Evolutionary conservation across 2,888 invertebrate species (phyloP).

Genomic region (Tiliacea aurago): DNA sequence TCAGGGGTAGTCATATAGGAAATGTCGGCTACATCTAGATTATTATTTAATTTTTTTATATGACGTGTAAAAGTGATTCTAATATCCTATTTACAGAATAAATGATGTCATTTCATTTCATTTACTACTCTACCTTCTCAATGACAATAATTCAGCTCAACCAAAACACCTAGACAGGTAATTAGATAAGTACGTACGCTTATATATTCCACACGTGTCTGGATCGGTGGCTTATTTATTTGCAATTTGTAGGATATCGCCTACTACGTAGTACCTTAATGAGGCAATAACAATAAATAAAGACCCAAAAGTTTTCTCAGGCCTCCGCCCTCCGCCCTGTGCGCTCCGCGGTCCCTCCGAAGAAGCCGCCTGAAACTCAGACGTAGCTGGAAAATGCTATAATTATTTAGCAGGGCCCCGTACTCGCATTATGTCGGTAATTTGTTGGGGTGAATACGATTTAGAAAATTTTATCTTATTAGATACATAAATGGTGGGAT

Average conservation of each 20-base stretch:
- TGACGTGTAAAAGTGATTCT: no score
- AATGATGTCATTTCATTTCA: no score
- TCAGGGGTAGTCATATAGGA: no score
- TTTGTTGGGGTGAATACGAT: constrained; percentile 71
- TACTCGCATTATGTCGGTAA: constrained; percentile 71
- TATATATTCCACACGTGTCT: constrained; percentile 82
- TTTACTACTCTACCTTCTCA: not conserved
- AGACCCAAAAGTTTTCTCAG: constrained; percentile 90
- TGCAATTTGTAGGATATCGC: constrained; percentile 90
- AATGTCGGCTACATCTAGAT: no score
- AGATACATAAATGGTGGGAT: constrained; percentile 39
- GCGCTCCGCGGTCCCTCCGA: constrained; percentile 83
- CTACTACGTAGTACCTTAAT: constrained; percentile 89
- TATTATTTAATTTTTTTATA: no score
- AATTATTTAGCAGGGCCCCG: constrained; percentile 78
- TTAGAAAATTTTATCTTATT: constrained; percentile 68
- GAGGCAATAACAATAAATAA: constrained; percentile 91
- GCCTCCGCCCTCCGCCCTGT: constrained; percentile 78
- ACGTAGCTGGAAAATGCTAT: constrained; percentile 82
- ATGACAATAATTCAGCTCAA: constrained; percentile 41
- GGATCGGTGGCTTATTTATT: constrained; percentile 86
- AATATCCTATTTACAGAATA: no score
- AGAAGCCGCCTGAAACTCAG: constrained; percentile 84
- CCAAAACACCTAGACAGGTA: constrained; percentile 64
- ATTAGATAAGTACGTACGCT: constrained; percentile 76